Conservation (phyloP, 2,797 vertebrate genomes). For the Coracias cyanogaster region DNA sequence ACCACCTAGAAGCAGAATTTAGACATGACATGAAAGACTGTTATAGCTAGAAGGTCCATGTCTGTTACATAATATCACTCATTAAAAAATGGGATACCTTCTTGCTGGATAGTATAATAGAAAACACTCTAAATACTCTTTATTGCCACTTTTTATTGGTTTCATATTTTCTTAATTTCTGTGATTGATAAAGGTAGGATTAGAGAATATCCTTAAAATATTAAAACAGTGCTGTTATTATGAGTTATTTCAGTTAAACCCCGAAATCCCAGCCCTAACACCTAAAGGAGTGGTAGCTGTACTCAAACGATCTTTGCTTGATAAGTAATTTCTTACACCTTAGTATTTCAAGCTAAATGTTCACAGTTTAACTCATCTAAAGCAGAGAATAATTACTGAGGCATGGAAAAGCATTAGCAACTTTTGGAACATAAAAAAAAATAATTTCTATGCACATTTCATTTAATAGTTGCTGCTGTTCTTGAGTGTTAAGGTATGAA, state of each 20-base stretch:
- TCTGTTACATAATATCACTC: neutral
- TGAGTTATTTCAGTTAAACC: neutral
- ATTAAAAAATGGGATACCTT: neutral
- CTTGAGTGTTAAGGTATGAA: neutral
- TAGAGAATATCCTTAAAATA: neutral
- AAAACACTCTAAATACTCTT: conserved; percentile 18
- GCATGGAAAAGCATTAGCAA: neutral
- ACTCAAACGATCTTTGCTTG: neutral
- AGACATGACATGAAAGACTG: neutral
- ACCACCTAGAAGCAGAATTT: conserved; percentile 3
- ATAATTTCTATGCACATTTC: neutral
- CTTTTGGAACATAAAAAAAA: neutral
- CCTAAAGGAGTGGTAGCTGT: neutral
- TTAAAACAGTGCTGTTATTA: neutral
- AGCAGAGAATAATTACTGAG: neutral
- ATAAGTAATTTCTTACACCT: neutral
- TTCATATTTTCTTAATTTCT: neutral
- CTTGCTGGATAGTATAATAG: neutral
- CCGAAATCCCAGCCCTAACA: neutral
- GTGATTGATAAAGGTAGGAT: neutral
- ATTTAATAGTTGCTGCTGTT: neutral
- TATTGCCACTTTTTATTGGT: conserved; percentile 11
- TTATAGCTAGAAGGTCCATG: neutral
- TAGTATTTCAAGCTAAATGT: neutral
- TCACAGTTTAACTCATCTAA: neutral